A percentile compares a stretch with the other conserved stretches of the same genome.
Conservation (phyloP, 2,888 invertebrate genomes). For the Cheilosia variabilis region DNA sequence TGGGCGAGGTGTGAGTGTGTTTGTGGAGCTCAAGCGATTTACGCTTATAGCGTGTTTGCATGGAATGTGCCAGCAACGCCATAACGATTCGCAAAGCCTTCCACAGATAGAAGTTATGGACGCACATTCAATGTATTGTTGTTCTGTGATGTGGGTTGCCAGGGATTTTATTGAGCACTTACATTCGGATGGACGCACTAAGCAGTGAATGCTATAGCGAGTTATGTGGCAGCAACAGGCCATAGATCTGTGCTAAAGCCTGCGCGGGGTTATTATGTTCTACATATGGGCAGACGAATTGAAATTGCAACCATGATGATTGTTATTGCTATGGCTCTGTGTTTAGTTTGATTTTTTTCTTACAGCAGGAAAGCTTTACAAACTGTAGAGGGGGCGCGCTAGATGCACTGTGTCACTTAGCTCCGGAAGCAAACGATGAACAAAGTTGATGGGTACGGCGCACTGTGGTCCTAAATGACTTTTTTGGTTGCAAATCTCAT, state of each 20-base stretch:
- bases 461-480: no score
- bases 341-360: no score
- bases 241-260: not conserved
- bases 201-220: not conserved
- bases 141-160: constrained; percentile 13
- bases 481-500: no score
- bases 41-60: constrained; percentile 49
- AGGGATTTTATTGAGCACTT: constrained; percentile 40
- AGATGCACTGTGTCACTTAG: no score
- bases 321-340: no score
- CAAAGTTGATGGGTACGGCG: no score
- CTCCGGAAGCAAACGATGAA: no score
- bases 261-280: no score
- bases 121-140: not conserved
- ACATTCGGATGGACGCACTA: constrained; percentile 12
- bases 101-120: constrained; percentile 29
- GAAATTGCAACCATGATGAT: no score
- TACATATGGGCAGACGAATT: no score
- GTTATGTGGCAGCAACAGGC: constrained; percentile 27
- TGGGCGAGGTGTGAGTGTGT: constrained; percentile 9
- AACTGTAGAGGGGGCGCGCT: no score
- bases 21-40: constrained; percentile 51
- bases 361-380: no score
- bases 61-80: constrained; percentile 31
- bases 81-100: constrained; percentile 16